A percentile compares a stretch with the other conserved stretches of the same genome.
phyloP scores from a whole-genome alignment of 1,140 invertebrate genomes.

The Atta colombica region DNA sequence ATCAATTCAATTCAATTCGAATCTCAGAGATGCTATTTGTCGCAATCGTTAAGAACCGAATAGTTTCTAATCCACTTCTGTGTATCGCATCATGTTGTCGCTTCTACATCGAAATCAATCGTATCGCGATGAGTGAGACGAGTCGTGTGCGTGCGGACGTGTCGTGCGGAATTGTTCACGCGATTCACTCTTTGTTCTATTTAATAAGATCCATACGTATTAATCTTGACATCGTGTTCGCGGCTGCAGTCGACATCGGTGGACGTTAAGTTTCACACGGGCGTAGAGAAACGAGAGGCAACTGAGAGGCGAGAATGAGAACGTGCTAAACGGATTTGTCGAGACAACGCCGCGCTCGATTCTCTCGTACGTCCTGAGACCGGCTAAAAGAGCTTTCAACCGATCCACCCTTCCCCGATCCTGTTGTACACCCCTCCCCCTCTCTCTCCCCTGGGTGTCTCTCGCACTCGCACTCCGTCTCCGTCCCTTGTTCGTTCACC shows the following conservation, averaged over 20 bases:
- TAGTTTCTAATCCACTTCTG: neutral
- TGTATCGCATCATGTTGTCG: neutral
- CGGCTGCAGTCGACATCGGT: conserved; percentile 26
- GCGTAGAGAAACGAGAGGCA: neutral
- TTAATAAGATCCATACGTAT: conserved; percentile 52
- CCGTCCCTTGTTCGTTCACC: neutral
- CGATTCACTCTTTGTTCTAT: conserved; percentile 49
- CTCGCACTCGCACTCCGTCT: conserved; percentile 14
- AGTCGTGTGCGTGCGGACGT: neutral
- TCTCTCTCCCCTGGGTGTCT: neutral
- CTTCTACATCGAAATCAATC: conserved; percentile 1
- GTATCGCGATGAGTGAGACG: conserved; percentile 29
- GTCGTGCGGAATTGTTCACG: neutral
- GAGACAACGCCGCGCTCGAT: conserved; percentile 56
- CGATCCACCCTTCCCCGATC: conserved; percentile 22
- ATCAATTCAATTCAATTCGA: neutral
- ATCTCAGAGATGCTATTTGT: neutral
- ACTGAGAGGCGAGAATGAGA: conserved; percentile 2
- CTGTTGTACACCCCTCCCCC: neutral
- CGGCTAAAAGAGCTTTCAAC: conserved; percentile 59
- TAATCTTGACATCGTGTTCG: conserved; percentile 53
- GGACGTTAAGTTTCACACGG: conserved; percentile 5
- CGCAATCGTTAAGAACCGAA: neutral
- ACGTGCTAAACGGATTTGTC: conserved; percentile 63
- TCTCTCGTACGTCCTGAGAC: conserved; percentile 45